Conservation (phyloP, 2,113 vertebrate species). For the Falco punctatus region DNA sequence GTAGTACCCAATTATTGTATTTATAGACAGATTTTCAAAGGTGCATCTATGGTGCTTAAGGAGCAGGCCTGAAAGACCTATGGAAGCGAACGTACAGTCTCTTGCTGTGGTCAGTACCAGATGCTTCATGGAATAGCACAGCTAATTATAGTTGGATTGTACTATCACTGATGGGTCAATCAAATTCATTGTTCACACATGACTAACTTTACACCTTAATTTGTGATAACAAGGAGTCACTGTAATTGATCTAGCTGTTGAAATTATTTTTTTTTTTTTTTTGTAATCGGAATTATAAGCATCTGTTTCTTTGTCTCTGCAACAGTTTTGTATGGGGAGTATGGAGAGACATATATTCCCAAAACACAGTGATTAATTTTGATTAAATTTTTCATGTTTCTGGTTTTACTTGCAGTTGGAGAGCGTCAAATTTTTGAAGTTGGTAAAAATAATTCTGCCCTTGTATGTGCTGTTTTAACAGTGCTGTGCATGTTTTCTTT, state of each 20-base stretch:
- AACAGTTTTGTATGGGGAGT: not conserved
- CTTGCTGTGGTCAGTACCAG: not conserved
- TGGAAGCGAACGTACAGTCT: accelerated
- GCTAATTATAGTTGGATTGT: not conserved
- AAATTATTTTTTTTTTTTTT: not conserved
- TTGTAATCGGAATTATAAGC: not conserved
- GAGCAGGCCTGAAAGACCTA: not conserved
- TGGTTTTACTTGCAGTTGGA: constrained; percentile 2
- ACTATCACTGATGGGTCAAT: not conserved
- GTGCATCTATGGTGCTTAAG: not conserved
- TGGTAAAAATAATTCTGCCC: constrained; percentile 42
- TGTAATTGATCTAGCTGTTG: not conserved
- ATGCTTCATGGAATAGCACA: not conserved
- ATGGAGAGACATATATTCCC: not conserved
- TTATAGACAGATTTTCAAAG: not conserved
- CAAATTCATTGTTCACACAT: not conserved
- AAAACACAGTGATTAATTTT: not conserved
- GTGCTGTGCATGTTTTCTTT: not conserved
- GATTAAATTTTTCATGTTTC: not conserved
- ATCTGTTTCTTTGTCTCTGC: not conserved
- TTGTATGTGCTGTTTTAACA: not conserved
- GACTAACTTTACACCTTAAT: not conserved
- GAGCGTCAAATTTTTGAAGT: not conserved
- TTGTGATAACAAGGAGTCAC: not conserved
- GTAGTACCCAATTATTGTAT: not conserved